phyloP scores from a whole-genome alignment of 1,140 invertebrate genomes.

The Dreissena polymorpha region DNA sequence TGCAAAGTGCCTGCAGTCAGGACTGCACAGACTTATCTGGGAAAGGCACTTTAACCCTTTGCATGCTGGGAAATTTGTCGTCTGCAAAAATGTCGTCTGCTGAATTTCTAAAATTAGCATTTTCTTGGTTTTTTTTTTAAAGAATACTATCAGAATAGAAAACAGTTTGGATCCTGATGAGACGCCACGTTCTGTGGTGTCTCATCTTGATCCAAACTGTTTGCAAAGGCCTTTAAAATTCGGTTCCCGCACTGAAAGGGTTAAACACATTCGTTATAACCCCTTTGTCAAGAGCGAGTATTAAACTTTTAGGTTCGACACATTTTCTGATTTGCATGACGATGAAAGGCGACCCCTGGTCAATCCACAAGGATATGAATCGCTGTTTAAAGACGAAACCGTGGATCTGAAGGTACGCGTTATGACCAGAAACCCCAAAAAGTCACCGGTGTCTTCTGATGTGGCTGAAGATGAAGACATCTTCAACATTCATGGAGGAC shows the following conservation, averaged over 20 bases:
- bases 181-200: too few species aligned
- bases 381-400: constrained; percentile 18
- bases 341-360: neutral
- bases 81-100: too few species aligned
- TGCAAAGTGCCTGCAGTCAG: neutral
- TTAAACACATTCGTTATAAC: neutral
- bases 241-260: too few species aligned
- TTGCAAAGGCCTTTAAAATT: too few species aligned
- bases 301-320: constrained; percentile 31
- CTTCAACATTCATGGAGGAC: constrained; percentile 24
- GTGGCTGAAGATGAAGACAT: neutral
- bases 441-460: neutral
- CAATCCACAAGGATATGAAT: constrained; percentile 14
- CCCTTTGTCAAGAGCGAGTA: neutral
- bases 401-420: neutral
- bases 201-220: too few species aligned
- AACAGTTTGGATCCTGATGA: too few species aligned
- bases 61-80: too few species aligned
- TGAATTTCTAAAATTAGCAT: too few species aligned
- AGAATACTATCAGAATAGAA: too few species aligned
- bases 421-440: neutral
- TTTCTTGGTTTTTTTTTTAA: too few species aligned
- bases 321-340: constrained; percentile 41
- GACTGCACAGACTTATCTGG: neutral
- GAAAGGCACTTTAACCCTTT: too few species aligned